These are phyloP conservation scores for Chelonus insularis DNA, from an alignment of 1,140 invertebrate species.

Conservation along the genomic window DNA sequence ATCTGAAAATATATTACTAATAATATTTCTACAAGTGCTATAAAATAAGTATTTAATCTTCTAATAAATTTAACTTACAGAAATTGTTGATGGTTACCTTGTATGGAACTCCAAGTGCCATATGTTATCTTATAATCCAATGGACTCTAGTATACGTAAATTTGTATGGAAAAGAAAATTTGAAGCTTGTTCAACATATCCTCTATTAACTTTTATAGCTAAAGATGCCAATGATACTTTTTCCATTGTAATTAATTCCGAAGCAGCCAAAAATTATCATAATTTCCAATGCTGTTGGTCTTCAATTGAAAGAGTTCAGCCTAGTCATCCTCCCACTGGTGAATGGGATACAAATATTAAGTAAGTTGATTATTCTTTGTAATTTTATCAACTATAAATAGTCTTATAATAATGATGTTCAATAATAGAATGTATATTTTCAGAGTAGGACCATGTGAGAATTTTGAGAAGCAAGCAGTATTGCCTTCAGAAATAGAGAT, in stretches of 20 bases:
- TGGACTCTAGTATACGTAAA: constrained; percentile 66
- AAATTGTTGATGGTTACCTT: constrained; percentile 61
- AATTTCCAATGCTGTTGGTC: constrained; percentile 62
- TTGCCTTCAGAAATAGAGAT: constrained; percentile 51
- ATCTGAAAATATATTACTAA: too few relatives aligned
- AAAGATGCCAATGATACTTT: constrained; percentile 49
- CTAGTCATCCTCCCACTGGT: constrained; percentile 30
- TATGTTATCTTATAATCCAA: constrained; percentile 70
- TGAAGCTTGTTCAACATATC: constrained; percentile 60
- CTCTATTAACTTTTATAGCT: constrained; percentile 56
- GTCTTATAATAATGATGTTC: too few relatives aligned
- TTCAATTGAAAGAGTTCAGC: constrained; percentile 49
- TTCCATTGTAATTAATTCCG: constrained; percentile 41
- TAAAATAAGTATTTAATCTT: too few relatives aligned
- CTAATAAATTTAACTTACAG: too few relatives aligned
- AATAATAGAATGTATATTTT: constrained; percentile 4
- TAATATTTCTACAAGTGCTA: too few relatives aligned
- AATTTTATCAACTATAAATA: too few relatives aligned
- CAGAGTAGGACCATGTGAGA: constrained; percentile 54
- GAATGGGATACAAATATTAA: constrained; percentile 57
- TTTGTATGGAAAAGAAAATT: constrained; percentile 64
- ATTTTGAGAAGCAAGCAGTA: constrained; percentile 49
- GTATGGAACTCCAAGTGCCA: constrained; percentile 71
- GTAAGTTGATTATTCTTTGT: constrained; percentile 47
- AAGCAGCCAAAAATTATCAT: constrained; percentile 40